Evolutionary conservation across 2,797 vertebrate species (phyloP), one percentile per base, ranked within the genome.

Genomic region (Gallinago stenura): DNA sequence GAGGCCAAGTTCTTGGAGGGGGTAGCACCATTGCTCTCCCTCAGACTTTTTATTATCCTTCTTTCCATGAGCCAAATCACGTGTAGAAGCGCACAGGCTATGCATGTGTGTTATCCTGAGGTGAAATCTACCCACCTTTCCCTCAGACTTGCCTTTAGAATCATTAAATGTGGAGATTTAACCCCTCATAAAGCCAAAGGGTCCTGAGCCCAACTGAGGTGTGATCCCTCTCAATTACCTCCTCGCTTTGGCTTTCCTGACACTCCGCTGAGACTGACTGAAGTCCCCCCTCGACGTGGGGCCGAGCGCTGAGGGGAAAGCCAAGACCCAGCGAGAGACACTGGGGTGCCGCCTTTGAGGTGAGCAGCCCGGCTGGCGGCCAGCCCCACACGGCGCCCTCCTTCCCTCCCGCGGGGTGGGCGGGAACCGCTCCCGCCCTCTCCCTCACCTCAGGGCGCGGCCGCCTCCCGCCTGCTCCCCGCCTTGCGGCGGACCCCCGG

Each of bases 71-170:
- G 35, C 11, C 15, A 45, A 46, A 33, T 9, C 14, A 1, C 15
- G 4, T 1, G 5, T 28, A 31, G 30, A 46, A n/a, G 15, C 7
- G 7, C 9, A 25, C 1, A 1, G 0, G 4, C 30, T 3, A 8
- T 9, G 6, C 8, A 12, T 1, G 2, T 17, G 31, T 75, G 35
- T 9, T 37, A 17, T 19, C 61, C 1, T 12, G 22, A 65, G 61
- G 51, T 28, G n/a, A 26, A 16, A 31, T 18, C 35, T 66, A 14
- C 39, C 12, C 31, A 28, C 12, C 4, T 26, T 39, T 62, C 21
- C 28, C 54, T 64, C 51, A 51, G n/a, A 7, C 10, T 12, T 2
- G 12, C 9, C 8, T 54, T 71, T 35, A 22, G 28, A 48, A 33
- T 22, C 4, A 9, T 5, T 9, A 53, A 54, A 2, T 1, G 3